Evolutionary conservation across 1,140 invertebrate species (phyloP).

Genomic region (Neodiprion lecontei): DNA sequence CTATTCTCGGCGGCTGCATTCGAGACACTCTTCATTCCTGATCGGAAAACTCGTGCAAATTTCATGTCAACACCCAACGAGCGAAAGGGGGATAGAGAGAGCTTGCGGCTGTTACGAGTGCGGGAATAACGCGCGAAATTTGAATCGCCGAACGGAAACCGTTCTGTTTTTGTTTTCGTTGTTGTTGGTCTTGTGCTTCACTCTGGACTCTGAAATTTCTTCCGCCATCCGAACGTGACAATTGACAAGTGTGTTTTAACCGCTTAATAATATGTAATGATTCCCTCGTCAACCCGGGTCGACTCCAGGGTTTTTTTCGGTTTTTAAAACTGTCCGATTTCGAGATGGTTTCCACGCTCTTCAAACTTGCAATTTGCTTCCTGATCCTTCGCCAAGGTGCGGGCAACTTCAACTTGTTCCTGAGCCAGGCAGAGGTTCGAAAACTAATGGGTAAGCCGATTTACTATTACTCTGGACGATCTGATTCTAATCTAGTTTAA

Average conservation of each 20-base stretch:
- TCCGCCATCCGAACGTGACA: no score
- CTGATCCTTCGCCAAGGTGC: slow-evolving; percentile 42
- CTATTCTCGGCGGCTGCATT: not conserved
- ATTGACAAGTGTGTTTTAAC: not conserved
- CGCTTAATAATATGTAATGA: not conserved
- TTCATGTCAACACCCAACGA: no score
- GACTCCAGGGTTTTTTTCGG: not conserved
- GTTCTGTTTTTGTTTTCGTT: not conserved
- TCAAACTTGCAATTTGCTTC: slow-evolving; percentile 44
- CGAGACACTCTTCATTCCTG: not conserved
- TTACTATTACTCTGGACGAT: no score
- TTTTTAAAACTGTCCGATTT: not conserved
- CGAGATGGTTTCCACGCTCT: slow-evolving; percentile 21
- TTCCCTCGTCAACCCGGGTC: not conserved
- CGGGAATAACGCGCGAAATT: no score
- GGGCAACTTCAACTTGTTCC: slow-evolving; percentile 58
- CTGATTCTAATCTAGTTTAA: no score
- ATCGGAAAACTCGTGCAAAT: not conserved
- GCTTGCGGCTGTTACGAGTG: no score
- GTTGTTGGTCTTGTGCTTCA: no score
- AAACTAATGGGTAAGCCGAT: slow-evolving; percentile 56
- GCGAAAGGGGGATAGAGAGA: not conserved
- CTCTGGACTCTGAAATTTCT: no score
- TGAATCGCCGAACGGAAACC: not conserved
- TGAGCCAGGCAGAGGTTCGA: slow-evolving; percentile 56